These are phyloP conservation scores for Columba guinea DNA, from an alignment of 2,797 vertebrate genomes.

Conservation along the genomic window DNA sequence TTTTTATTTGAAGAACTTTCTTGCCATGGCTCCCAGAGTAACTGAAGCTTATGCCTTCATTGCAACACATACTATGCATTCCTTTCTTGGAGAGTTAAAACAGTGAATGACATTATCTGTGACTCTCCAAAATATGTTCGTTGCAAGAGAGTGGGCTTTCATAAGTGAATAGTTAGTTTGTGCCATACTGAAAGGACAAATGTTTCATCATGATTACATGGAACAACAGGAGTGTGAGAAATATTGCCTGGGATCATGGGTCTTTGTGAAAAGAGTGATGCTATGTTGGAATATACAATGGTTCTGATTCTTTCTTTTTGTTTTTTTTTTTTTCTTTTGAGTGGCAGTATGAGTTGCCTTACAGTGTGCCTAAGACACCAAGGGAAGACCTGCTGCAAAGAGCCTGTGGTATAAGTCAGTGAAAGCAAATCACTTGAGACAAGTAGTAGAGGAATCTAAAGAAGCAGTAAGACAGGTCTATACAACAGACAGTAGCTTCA, in stretches of 20 bases:
- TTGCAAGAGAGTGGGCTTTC: neutral
- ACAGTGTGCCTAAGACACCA: neutral
- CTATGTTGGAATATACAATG: neutral
- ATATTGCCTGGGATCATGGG: neutral
- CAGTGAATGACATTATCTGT: neutral
- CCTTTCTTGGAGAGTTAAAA: slow-evolving; percentile 29
- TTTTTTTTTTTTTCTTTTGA: neutral
- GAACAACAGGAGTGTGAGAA: neutral
- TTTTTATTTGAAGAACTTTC: slow-evolving; percentile 10
- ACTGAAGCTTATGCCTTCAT: neutral
- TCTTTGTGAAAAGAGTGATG: neutral
- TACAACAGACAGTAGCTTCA: neutral
- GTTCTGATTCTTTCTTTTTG: neutral
- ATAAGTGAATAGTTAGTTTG: neutral
- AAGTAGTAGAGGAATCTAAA: neutral
- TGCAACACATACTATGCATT: neutral
- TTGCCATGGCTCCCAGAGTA: neutral
- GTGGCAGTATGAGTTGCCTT: neutral
- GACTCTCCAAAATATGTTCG: neutral
- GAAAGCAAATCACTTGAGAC: neutral
- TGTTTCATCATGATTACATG: neutral
- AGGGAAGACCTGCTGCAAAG: neutral
- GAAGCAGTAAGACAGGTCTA: neutral
- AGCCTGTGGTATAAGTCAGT: neutral
- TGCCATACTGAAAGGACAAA: slow-evolving; percentile 10